Base-by-base conservation (phyloP, 2,888 invertebrate species). In the Amiota communis region DNA sequence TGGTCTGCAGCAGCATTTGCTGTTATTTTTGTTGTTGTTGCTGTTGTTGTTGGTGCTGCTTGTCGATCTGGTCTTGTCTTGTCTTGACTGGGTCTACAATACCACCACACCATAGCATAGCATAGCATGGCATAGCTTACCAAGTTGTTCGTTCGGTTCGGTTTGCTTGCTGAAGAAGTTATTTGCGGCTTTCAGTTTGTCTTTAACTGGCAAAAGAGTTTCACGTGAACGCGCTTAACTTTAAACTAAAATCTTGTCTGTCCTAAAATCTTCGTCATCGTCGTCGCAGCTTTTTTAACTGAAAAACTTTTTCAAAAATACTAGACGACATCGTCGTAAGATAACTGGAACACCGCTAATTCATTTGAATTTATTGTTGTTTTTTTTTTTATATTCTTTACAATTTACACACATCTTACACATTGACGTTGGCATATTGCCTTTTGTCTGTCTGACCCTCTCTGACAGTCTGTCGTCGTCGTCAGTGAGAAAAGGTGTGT, bases 121-220 rank as follows among this genome's bases (percentile, higher is more conserved):
- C n/a, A n/a, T n/a, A n/a, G n/a, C n/a, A n/a, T n/a, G n/a, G n/a
- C n/a, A n/a, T n/a, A 23, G 17, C 17, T 15, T 4, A 51, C 12
- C 12, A n/a, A 51, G 20, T 59, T 20, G 59, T 20, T 20, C 59
- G 59, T 20, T 59, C 36, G 36, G 59, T 20, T 59, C 36, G 36
- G 36, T 36, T 36, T 20, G 3, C 53, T 15, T 68, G 67, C 67
- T 68, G 67, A 68, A 68, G 67, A 68, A 68, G 67, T 68, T 23
- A 48, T 23, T 68, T 53, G 51, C 51, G 53, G 67, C 67, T 68
- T 68, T 68, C 53, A 68, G 67, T 68, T 68, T 53, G 67, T 68
- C 36, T 51, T 51, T 20, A 68, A 51, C 67, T 51, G 15, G 20
- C 67, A 23, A 68, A 68, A 51, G 67, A 68, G 53, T 49, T 65